Conservation (phyloP, 2,888 invertebrate genomes). For the Formica aserva region DNA sequence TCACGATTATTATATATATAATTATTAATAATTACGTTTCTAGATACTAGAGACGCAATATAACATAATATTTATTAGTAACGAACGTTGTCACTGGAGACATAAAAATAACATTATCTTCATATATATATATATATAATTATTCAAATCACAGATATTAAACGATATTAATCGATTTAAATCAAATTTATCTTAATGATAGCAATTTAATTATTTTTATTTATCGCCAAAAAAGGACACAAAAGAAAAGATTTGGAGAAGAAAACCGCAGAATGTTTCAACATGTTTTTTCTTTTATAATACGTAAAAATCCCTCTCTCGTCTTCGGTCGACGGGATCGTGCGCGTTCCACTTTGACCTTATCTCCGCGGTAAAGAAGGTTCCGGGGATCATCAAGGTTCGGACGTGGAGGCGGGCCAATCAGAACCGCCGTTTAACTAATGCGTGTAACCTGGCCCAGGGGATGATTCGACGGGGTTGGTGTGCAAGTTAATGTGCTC, state of each 20-base stretch:
- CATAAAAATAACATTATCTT: background rate
- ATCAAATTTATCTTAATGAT: background rate
- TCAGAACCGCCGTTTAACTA: constrained; percentile 79
- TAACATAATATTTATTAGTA: background rate
- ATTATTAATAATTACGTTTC: too few relatives aligned
- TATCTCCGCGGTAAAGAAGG: constrained; percentile 48
- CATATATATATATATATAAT: background rate
- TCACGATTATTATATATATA: too few relatives aligned
- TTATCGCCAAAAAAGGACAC: background rate
- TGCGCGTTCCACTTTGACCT: constrained; percentile 48
- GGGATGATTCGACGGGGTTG: constrained; percentile 73
- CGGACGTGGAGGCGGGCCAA: constrained; percentile 70
- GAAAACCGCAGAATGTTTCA: constrained; percentile 4
- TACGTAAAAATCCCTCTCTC: constrained; percentile 1
- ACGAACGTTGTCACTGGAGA: background rate
- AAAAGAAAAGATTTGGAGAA: background rate
- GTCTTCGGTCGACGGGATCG: constrained; percentile 14
- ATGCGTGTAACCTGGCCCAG: constrained; percentile 78
- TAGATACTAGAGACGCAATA: too few relatives aligned
- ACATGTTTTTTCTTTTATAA: constrained; percentile 27
- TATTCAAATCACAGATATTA: background rate
- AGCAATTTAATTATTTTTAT: background rate
- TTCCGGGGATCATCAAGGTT: constrained; percentile 45
- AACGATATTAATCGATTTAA: background rate
- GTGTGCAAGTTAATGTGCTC: constrained; percentile 64